A percentile compares a stretch with the other conserved stretches of the same genome.
phyloP scores from a whole-genome alignment of 2,113 vertebrate species.

The Myiozetetes cayanensis region DNA sequence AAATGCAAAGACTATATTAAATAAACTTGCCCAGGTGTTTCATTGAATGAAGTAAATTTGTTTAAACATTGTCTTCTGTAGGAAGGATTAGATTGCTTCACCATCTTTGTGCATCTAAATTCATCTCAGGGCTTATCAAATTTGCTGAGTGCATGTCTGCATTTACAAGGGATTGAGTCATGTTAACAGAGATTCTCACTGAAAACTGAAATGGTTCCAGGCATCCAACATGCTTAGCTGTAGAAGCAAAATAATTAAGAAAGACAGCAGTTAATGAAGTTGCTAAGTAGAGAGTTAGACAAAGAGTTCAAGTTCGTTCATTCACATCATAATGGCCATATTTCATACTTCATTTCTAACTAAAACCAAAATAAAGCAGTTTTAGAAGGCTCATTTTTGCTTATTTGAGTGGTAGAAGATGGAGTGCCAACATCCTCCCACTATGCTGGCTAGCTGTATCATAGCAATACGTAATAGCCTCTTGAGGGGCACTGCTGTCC shows the following conservation, averaged over 20 bases:
- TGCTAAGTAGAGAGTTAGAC: background rate
- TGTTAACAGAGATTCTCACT: background rate
- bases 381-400: background rate
- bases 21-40: conserved; percentile 55
- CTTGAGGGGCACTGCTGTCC: background rate
- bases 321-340: background rate
- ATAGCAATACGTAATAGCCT: background rate
- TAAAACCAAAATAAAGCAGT: background rate
- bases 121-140: conserved; percentile 39
- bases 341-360: background rate
- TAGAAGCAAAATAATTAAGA: background rate
- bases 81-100: conserved; percentile 43
- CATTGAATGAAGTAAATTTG: conserved; percentile 41
- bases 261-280: background rate
- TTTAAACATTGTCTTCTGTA: conserved; percentile 39
- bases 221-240: background rate
- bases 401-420: background rate
- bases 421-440: background rate
- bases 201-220: background rate
- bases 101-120: conserved; percentile 52
- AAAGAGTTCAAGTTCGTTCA: background rate
- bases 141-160: conserved; percentile 25
- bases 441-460: background rate
- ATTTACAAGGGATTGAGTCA: conserved; percentile 16
- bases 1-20: conserved; percentile 49